Evolutionary conservation across 2,113 vertebrate species (phyloP).

Genomic region (Hydrolagus affinis): DNA sequence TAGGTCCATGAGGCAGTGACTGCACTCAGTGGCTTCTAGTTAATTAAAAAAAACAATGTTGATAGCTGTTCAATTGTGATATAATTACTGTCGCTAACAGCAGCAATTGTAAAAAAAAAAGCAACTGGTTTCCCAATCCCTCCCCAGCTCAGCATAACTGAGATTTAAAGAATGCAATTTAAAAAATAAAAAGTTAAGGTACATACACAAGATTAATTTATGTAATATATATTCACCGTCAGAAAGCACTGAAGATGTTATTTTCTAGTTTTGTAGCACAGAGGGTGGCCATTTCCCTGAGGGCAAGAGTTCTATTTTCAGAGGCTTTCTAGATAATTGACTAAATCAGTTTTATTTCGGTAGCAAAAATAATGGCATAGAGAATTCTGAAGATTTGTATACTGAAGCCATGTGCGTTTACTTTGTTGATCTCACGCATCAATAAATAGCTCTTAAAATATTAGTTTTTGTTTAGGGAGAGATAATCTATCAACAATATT

Average conservation of each 20-base stretch:
- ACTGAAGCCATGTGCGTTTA: constrained; percentile 3
- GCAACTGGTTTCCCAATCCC: constrained; percentile 47
- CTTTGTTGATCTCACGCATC: neutral
- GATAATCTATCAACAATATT: no score
- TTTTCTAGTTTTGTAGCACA: constrained; percentile 68
- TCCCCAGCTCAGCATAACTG: constrained; percentile 66
- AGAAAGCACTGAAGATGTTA: constrained; percentile 64
- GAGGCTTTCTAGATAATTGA: neutral
- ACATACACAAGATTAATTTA: constrained; percentile 68
- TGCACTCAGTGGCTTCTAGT: constrained; percentile 15
- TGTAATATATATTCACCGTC: constrained; percentile 64
- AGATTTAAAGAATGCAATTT: constrained; percentile 62
- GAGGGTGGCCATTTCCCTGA: constrained; percentile 69
- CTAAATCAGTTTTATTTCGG: neutral
- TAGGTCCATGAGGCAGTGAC: constrained; percentile 1
- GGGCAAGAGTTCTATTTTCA: constrained; percentile 53
- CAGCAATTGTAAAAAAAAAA: constrained; percentile 23
- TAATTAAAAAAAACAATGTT: constrained; percentile 3
- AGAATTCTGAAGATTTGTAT: neutral
- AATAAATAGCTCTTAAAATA: neutral
- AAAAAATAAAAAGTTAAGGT: constrained; percentile 67
- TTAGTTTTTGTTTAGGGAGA: neutral
- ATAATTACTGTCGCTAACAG: neutral
- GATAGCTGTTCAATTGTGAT: constrained; percentile 12
- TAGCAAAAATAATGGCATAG: neutral